These are phyloP conservation scores for Vidua chalybeata DNA, from an alignment of 2,113 vertebrate species.

Conservation along the genomic window DNA sequence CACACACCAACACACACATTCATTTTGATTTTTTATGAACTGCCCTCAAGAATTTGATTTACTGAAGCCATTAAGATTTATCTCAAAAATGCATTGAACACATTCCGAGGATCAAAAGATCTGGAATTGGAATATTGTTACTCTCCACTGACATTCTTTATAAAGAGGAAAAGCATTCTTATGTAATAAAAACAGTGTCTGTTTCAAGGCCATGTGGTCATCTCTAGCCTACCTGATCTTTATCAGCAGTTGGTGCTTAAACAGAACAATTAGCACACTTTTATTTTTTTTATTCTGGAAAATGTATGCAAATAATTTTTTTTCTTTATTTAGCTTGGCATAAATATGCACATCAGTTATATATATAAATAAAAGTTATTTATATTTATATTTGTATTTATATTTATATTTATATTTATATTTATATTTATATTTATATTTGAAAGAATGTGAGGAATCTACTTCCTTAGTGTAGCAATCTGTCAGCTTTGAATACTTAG, in stretches of 20 bases:
- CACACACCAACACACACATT: neutral
- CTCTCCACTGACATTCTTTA: neutral
- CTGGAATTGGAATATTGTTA: neutral
- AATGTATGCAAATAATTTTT: neutral
- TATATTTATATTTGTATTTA: neutral
- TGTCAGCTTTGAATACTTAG: neutral
- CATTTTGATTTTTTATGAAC: neutral
- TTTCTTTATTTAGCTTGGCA: neutral
- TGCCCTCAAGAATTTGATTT: neutral
- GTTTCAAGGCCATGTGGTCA: neutral
- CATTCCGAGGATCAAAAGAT: slow-evolving; percentile 12
- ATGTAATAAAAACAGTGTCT: neutral
- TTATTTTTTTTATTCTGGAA: neutral
- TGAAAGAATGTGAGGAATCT: neutral
- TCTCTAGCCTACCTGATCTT: neutral
- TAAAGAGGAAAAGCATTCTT: neutral
- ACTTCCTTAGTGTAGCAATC: neutral
- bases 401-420: neutral
- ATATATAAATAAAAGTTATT: neutral
- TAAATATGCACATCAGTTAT: neutral
- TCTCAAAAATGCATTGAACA: neutral
- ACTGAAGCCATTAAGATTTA: slow-evolving; percentile 5
- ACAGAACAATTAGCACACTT: neutral
- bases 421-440: neutral
- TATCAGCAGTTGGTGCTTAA: neutral